Base-by-base conservation (phyloP, 53 echinoderm and acorn worm species). In the Luidia sarsii region DNA sequence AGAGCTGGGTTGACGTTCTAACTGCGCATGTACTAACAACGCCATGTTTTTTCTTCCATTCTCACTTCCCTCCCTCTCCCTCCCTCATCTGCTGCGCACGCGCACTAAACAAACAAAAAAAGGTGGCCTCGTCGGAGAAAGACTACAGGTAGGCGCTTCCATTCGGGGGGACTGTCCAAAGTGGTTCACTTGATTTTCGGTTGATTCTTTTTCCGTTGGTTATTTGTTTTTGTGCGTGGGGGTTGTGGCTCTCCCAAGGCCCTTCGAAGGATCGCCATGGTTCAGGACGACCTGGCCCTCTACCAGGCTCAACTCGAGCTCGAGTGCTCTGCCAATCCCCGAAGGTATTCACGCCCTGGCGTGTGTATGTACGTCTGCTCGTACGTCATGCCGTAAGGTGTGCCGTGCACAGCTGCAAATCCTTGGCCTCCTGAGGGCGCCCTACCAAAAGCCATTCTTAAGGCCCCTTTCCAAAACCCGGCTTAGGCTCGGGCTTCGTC, bases 341-440 rank as follows among this genome's bases (percentile, higher is more conserved):
- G 92, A 87, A 95, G 95, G 95, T 95, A 95, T 83, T 35, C 33
- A 28, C n/a, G n/a, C n/a, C n/a, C n/a, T n/a, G n/a, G n/a, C n/a
- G n/a, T n/a, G n/a, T n/a, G n/a, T n/a, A n/a, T n/a, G n/a, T n/a
- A n/a, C n/a, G n/a, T n/a, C n/a, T n/a, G n/a, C n/a, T n/a, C n/a
- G n/a, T n/a, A n/a, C n/a, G n/a, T n/a, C n/a, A n/a, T n/a, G n/a
- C n/a, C n/a, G n/a, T n/a, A n/a, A n/a, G n/a, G n/a, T n/a, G n/a
- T n/a, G n/a, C n/a, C n/a, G n/a, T n/a, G n/a, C n/a, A n/a, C n/a
- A n/a, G n/a, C n/a, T n/a, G n/a, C n/a, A n/a, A n/a, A n/a, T n/a
- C n/a, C n/a, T n/a, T n/a, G n/a, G n/a, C n/a, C n/a, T n/a, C n/a
- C n/a, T n/a, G n/a, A n/a, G n/a, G n/a, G n/a, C n/a, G n/a, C n/a